Evolutionary conservation across 2,888 invertebrate genomes (phyloP), one percentile per base, ranked within the genome.

Genomic region (Dryococelus australis): DNA sequence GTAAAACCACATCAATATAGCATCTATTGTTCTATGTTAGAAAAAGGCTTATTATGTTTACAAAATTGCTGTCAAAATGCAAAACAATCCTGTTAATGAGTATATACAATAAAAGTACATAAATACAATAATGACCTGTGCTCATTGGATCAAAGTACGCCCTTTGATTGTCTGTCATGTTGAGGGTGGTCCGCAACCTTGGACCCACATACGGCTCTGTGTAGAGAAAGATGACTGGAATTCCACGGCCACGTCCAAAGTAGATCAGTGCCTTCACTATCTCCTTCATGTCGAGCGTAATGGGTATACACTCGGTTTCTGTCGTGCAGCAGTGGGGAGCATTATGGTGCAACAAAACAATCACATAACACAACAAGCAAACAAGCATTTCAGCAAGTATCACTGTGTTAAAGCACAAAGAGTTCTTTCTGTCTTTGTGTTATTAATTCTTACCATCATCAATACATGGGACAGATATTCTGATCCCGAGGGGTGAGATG

Each of bases 401-500:
- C 8, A 65, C 24, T 20, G n/a, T 20, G 65, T 20, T 47, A n/a
- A 65, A 65, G 65, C n/a, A n/a, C n/a, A 10, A 20, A 8, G 13
- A 65, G 65, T 24, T n/a, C 24, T 65, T n/a, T n/a, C 65, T 65
- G 65, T 20, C 0, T n/a, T 8, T n/a, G 65, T 20, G 65, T 65
- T 10, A n/a, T 65, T 65, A 8, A 65, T 65, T 65, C 89, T 91
- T 90, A 92, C 92, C 91, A 88, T 92, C 92, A 90, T 92, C 92
- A 85, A 93, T 90, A 86, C 92, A 90, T 86, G 94, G 93, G 85
- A 94, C 92, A 65, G 90, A 90, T 53, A 94, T 91, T 89, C 91
- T 91, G 80, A 94, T 90, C 80, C 93, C 93, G 88, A 90, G 91
- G 43, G 92, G 90, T 4, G 93, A 93, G 85, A 94, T 91, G 88